phyloP scores from a whole-genome alignment of 1,140 invertebrate genomes.

The Chironomus striatipennis region DNA sequence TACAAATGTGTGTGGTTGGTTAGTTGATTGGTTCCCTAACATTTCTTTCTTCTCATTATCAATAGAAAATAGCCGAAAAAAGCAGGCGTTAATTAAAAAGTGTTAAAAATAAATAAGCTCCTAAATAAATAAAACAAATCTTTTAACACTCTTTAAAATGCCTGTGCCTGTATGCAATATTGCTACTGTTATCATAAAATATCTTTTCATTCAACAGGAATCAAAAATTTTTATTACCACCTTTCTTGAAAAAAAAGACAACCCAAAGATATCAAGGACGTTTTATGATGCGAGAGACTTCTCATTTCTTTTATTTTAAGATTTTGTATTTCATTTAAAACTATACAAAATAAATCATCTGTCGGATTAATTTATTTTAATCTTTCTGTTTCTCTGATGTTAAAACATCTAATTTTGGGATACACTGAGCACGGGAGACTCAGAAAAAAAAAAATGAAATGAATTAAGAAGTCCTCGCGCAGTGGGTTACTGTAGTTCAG shows the following conservation, averaged over 20 bases:
- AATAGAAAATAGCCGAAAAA: constrained; percentile 5
- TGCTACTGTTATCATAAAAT: background rate
- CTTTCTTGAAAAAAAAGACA: background rate
- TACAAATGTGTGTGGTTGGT: background rate
- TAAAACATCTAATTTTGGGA: background rate
- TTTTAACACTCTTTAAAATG: no score
- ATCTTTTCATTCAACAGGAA: background rate
- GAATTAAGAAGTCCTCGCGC: no score
- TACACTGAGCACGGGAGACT: no score
- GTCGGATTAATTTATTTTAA: constrained; percentile 3
- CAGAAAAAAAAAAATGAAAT: no score
- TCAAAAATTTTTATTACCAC: background rate
- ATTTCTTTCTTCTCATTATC: background rate
- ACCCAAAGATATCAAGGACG: background rate
- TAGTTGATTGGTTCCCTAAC: background rate
- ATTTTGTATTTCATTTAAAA: background rate
- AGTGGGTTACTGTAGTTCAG: no score
- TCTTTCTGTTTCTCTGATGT: background rate
- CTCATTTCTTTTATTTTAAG: no score
- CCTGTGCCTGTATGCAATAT: background rate
- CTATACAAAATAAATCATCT: constrained; percentile 20
- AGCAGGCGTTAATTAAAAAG: constrained; percentile 15
- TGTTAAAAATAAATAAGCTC: constrained; percentile 11
- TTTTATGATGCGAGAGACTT: no score
- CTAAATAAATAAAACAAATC: background rate